Evolutionary conservation across 2,113 vertebrate genomes (phyloP).

Genomic region (Osmerus eperlanus): DNA sequence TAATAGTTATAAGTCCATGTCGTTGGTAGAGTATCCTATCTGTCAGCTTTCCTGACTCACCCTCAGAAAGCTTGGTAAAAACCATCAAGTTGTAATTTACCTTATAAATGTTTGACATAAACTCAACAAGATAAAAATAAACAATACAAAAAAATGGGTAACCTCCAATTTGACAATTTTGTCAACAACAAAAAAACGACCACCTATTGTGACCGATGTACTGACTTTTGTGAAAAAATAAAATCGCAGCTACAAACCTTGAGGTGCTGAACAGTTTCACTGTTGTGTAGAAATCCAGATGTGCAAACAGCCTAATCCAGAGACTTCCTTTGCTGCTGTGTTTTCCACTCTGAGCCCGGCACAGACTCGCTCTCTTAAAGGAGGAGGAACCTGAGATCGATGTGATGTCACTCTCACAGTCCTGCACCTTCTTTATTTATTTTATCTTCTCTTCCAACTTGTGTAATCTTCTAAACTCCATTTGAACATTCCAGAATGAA

Average conservation of each 20-base stretch:
- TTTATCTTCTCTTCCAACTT: background rate
- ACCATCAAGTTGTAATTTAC: no score
- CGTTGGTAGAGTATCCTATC: no score
- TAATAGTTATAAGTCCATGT: no score
- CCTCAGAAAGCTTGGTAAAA: no score
- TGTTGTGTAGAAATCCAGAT: slow-evolving; percentile 32
- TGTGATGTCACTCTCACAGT: slow-evolving; percentile 41
- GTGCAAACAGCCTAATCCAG: slow-evolving; percentile 26
- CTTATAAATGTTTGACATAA: no score
- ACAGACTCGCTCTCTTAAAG: slow-evolving; percentile 39
- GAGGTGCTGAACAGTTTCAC: slow-evolving; percentile 34
- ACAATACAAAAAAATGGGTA: no score
- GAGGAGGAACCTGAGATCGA: slow-evolving; percentile 39
- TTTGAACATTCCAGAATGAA: background rate
- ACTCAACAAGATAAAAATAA: no score
- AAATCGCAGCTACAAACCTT: slow-evolving; percentile 41
- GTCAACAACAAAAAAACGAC: background rate
- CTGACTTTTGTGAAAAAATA: background rate
- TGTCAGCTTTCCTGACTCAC: no score
- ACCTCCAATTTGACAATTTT: background rate
- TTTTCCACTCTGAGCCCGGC: slow-evolving; percentile 22
- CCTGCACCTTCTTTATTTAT: background rate
- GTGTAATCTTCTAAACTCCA: background rate
- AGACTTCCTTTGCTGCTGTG: slow-evolving; percentile 5
- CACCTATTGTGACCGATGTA: background rate